These are phyloP conservation scores for Nannobrachium achirus DNA, from an alignment of 2,113 vertebrate species.

Conservation along the genomic window DNA sequence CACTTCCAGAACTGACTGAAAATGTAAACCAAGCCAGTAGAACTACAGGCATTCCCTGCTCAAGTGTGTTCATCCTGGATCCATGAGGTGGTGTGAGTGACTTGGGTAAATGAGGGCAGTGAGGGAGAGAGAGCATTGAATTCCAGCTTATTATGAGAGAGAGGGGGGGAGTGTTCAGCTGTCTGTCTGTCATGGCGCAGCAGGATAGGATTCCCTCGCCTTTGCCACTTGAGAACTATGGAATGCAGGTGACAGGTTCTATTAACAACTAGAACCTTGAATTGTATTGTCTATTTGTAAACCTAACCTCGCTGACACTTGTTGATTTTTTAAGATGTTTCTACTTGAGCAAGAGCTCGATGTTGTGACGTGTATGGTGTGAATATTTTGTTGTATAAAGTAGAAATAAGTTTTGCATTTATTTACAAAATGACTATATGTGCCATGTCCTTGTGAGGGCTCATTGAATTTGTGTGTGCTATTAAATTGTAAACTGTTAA, in stretches of 20 bases:
- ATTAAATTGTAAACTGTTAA: neutral
- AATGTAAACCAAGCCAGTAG: no score
- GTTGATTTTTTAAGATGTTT: neutral
- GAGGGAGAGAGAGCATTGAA: conserved; percentile 31
- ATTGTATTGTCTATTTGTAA: neutral
- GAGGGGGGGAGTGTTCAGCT: conserved; percentile 38
- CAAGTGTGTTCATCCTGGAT: conserved; percentile 16
- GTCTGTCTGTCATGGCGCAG: conserved; percentile 29
- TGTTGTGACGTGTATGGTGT: neutral
- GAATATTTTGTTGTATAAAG: neutral
- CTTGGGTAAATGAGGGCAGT: conserved; percentile 1
- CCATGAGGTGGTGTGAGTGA: conserved; percentile 32
- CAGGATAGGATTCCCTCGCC: conserved; percentile 12
- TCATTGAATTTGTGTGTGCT: conserved; percentile 37
- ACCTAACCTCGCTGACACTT: neutral
- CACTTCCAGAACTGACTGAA: no score
- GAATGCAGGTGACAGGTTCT: neutral
- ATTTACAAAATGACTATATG: conserved; percentile 25
- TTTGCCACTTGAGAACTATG: neutral
- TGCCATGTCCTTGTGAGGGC: conserved; percentile 11
- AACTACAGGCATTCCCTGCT: no score
- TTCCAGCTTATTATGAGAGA: conserved; percentile 33
- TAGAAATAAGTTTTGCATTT: conserved; percentile 30
- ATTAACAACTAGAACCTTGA: neutral
- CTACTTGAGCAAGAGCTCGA: conserved; percentile 8